A percentile compares a stretch with the other conserved stretches of the same genome.
Conservation (phyloP, 2,113 vertebrate species). For the Vulpes ferrilata region DNA sequence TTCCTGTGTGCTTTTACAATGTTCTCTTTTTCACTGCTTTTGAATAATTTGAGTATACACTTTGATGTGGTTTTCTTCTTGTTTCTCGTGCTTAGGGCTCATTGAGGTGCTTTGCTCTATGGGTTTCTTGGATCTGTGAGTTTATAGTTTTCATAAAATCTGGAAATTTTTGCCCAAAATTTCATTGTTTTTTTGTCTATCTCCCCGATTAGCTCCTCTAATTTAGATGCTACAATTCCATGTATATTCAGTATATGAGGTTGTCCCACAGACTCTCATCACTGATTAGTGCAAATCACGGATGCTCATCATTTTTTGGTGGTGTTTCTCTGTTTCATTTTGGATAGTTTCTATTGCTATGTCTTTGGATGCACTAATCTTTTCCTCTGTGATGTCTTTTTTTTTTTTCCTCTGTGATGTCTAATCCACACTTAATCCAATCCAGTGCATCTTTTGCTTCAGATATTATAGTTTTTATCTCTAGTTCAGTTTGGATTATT, state of each 20-base stretch:
- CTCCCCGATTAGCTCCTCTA: not conserved
- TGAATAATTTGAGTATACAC: not conserved
- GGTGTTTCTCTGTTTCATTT: not conserved
- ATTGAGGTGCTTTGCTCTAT: not conserved
- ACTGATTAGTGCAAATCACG: not conserved
- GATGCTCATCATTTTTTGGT: not conserved
- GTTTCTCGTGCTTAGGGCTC: not conserved
- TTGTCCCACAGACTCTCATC: not conserved
- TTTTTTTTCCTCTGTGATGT: not conserved
- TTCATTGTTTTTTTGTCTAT: not conserved
- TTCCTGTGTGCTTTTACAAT: not conserved
- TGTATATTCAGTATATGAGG: accelerated
- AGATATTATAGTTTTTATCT: not conserved
- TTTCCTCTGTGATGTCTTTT: not conserved
- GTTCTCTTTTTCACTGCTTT: not conserved
- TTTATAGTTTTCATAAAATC: not conserved
- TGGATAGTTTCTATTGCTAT: not conserved
- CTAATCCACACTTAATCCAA: not conserved
- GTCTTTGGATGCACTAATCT: not conserved
- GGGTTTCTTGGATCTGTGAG: not conserved
- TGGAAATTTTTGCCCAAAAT: not conserved
- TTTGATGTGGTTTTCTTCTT: not conserved
- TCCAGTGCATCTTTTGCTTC: not conserved
- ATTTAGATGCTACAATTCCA: not conserved
- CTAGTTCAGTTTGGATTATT: not conserved